Percentiles rank a stretch among this genome's conserved stretches.
Conservation (phyloP, 2,113 vertebrate species). For the Notarius quadriscutis region DNA sequence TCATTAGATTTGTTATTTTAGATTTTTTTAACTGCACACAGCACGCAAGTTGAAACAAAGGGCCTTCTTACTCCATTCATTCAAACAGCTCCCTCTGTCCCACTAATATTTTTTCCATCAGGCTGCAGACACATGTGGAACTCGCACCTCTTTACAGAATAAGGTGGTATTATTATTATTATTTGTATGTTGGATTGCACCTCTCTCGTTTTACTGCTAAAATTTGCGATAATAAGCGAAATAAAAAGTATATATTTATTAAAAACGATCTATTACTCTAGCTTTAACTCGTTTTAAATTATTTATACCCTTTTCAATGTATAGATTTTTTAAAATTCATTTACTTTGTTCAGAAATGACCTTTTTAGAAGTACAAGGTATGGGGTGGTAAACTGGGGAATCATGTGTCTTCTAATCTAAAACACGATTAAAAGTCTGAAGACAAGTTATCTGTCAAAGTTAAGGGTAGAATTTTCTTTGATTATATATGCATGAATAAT, state of each 20-base stretch:
- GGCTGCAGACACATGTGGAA: conserved; percentile 26
- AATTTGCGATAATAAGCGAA: background rate
- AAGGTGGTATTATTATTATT: background rate
- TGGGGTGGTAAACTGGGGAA: background rate
- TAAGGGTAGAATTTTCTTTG: background rate
- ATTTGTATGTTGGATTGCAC: background rate
- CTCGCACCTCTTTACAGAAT: background rate
- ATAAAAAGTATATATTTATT: background rate
- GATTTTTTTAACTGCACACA: background rate
- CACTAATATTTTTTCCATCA: conserved; percentile 50
- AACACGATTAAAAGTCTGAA: background rate
- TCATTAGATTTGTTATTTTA: background rate
- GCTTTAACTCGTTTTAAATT: background rate
- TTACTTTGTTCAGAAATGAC: background rate
- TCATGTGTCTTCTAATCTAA: background rate
- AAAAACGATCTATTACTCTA: background rate
- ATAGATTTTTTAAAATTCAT: background rate
- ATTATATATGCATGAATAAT: background rate
- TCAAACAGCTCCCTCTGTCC: conserved; percentile 63
- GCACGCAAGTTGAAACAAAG: background rate
- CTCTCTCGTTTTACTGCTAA: background rate
- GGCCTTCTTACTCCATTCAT: conserved; percentile 63
- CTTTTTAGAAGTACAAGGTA: background rate
- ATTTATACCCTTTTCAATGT: background rate
- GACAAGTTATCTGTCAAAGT: background rate